Evolutionary conservation across 2,888 invertebrate species (phyloP), one percentile per base, ranked within the genome.

Genomic region (Metalampra italica): DNA sequence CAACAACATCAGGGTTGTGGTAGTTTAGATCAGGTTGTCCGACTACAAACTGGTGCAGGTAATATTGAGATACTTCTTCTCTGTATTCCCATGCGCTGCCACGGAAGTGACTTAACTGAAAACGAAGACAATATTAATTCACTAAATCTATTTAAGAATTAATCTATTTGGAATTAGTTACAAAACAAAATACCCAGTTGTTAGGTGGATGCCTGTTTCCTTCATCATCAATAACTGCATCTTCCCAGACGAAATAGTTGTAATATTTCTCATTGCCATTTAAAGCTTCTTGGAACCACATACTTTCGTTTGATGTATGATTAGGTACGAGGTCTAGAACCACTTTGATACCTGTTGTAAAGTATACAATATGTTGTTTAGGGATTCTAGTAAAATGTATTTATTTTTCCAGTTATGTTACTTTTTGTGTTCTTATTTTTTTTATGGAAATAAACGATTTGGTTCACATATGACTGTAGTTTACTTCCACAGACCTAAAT

Each of bases 241-340:
- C 90, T 53, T 86, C 90, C 96, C 96, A 96, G 39, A 95, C 83
- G 66, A 95, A 96, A 71, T 92, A 96, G 71, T 96, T 91, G 36
- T 90, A 91, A 74, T 93, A 96, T 1, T 92, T 92, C 48, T 91
- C 89, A 44, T 90, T 47, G 3, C 87, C 83, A 1, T 91, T 86
- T 0, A 92, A 83, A 1, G 96, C 96, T 60, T 92, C 91, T 59
- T 89, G 75, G 72, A 98, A 98, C 98, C 98, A 98, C 37, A 92
- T 90, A 67, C 96, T 95, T 66, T 95, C 90, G 66, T 95, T 92
- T 51, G 95, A 95, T 13, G 94, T 92, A 63, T 96, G 95, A 78
- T 94, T 94, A 0, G 94, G 94, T 12, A 94, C 94, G 53, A 93
- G 91, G 68, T 93, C 93, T 64, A 93, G 73, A 50, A 93, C 83